These are phyloP conservation scores for Ceratosolen solmsi DNA, from an alignment of 1,140 invertebrate genomes.

Conservation along the genomic window DNA sequence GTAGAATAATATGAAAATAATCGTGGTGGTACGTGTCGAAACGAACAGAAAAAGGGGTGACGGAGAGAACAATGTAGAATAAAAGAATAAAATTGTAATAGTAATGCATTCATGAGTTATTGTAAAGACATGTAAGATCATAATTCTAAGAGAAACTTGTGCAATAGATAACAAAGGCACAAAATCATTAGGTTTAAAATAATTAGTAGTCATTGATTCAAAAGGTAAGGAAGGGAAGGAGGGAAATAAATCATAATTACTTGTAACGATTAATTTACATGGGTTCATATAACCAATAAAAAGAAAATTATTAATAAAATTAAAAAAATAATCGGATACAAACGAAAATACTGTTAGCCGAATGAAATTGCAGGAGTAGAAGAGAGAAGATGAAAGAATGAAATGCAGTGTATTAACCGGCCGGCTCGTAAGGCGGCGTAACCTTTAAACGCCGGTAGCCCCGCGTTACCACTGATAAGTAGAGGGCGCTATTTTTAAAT, in stretches of 20 bases:
- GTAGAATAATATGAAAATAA: slow-evolving; percentile 6
- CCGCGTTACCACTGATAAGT: slow-evolving; percentile 69
- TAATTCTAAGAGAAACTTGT: not conserved
- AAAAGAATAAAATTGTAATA: not conserved
- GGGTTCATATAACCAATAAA: too few species aligned
- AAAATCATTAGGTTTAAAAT: not conserved
- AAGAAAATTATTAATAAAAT: too few species aligned
- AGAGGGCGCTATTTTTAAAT: slow-evolving; percentile 63
- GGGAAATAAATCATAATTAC: too few species aligned
- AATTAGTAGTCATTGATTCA: too few species aligned
- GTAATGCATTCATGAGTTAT: not conserved
- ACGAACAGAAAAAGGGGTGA: not conserved
- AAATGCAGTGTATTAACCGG: slow-evolving; percentile 64
- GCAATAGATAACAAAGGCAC: not conserved
- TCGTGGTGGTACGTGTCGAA: not conserved
- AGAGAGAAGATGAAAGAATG: not conserved
- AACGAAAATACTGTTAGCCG: too few species aligned
- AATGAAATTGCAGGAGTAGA: not conserved
- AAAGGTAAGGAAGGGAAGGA: too few species aligned
- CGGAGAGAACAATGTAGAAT: not conserved
- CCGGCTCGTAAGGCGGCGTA: slow-evolving; percentile 59
- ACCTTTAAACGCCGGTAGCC: slow-evolving; percentile 68
- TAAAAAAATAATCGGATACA: too few species aligned
- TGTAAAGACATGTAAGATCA: not conserved
- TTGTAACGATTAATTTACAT: too few species aligned